A percentile compares a stretch with the other conserved stretches of the same genome.
phyloP scores from a whole-genome alignment of 2,113 vertebrate genomes.

The Myanophis thanlyinensis region DNA sequence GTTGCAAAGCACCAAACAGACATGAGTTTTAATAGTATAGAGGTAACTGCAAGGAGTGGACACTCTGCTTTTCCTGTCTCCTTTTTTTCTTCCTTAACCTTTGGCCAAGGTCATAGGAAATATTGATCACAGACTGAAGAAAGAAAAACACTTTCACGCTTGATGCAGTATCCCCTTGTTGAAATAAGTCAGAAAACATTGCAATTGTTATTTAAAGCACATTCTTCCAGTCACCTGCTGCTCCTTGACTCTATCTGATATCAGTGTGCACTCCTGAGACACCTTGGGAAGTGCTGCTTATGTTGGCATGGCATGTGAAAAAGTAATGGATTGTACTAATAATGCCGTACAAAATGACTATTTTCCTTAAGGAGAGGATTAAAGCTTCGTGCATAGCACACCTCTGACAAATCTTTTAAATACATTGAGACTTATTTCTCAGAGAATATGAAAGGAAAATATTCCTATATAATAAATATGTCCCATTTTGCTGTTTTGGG shows the following conservation, averaged over 20 bases:
- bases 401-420: neutral
- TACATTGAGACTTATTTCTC: neutral
- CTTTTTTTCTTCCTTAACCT: neutral
- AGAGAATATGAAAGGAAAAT: neutral
- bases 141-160: neutral
- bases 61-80: neutral
- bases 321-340: neutral
- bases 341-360: neutral
- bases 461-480: neutral
- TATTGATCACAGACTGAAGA: neutral
- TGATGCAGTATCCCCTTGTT: neutral
- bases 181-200: neutral
- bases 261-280: neutral
- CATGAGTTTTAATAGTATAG: neutral
- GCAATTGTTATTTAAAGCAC: neutral
- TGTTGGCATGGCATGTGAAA: neutral
- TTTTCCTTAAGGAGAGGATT: neutral
- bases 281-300: neutral
- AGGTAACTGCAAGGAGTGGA: neutral
- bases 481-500: neutral
- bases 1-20: neutral
- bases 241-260: neutral
- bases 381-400: neutral
- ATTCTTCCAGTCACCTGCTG: neutral
- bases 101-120: neutral